Evolutionary conservation across 2,888 invertebrate species (phyloP), one percentile per base, ranked within the genome.

Genomic region (Drosophila nigricruria): DNA sequence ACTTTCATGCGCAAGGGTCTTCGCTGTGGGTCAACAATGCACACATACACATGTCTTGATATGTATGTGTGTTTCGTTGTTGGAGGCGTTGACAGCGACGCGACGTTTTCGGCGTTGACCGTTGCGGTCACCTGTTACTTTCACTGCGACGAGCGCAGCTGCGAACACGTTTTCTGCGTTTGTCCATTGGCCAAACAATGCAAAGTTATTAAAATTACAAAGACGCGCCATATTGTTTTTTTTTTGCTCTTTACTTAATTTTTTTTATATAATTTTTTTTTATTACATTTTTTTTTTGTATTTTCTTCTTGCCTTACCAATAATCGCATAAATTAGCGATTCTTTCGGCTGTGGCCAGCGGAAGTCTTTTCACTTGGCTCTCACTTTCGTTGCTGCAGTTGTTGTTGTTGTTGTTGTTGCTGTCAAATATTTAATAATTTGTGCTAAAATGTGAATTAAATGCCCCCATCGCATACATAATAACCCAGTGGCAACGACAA

Each of bases 381-480:
- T 84, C 87, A 89, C 84, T 89, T 84, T 84, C 89, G 65, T 81
- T 82, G n/a, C n/a, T n/a, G n/a, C n/a, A 10, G 57, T 25, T 45
- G 57, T 64, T 54, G 56, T 54, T 66, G 45, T 36, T 59, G 58
- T 23, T 49, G 25, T 25, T 58, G 54, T 14, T 49, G 49, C 68
- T 70, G 81, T 73, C 84, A 88, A 88, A 84, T 81, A 86, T 84
- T 86, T 86, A 86, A 89, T 83, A 79, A 89, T 76, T 86, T 83
- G 75, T 86, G 84, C 87, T 89, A 81, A 88, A 88, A 72, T 84
- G 71, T 79, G 73, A 81, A 73, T 86, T 76, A 83, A 86, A 66
- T 63, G 68, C 63, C 67, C 63, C 62, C 62, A 67, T 50, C 65
- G 78, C 77, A 86, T 82, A 70, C 80, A 82, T 82, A 86, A 82